A percentile compares a stretch with the other conserved stretches of the same genome.
Evolutionary conservation across 1,140 invertebrate species (phyloP).

Genomic region (Lethrus apterus): DNA sequence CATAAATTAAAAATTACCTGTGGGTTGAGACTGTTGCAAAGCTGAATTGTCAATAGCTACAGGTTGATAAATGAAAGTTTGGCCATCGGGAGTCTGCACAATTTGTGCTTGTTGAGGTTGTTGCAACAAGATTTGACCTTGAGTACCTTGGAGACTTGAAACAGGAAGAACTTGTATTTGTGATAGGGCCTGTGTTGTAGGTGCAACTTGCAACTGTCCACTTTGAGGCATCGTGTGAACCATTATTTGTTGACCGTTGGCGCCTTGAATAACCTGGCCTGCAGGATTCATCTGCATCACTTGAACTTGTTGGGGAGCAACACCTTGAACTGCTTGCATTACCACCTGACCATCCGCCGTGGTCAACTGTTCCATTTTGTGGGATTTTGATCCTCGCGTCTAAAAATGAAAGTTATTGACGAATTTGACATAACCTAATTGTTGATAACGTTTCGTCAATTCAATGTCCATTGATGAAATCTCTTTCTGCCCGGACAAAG

Average conservation of each 20-base stretch:
- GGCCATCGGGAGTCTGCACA: constrained; percentile 87
- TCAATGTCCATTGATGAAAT: too few species aligned
- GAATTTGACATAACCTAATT: too few species aligned
- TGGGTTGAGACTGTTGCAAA: constrained; percentile 53
- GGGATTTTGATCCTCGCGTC: too few species aligned
- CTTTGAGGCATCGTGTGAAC: constrained; percentile 39
- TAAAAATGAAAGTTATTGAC: too few species aligned
- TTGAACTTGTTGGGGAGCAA: constrained; percentile 37
- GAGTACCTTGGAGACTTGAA: constrained; percentile 49
- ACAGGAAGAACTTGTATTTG: constrained; percentile 60
- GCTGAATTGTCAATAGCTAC: constrained; percentile 51
- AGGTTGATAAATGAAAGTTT: constrained; percentile 86
- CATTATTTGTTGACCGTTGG: constrained; percentile 43
- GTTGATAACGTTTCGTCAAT: too few species aligned
- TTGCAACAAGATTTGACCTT: constrained; percentile 50
- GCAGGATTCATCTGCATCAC: constrained; percentile 39
- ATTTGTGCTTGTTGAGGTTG: constrained; percentile 68
- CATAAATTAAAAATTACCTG: constrained; percentile 42
- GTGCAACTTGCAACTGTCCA: constrained; percentile 55
- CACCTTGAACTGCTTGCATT: constrained; percentile 36
- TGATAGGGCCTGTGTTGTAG: constrained; percentile 46
- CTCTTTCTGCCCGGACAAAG: too few species aligned
- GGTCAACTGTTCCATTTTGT: constrained; percentile 40
- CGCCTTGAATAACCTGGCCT: constrained; percentile 41
- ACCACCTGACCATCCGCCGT: constrained; percentile 40